Evolutionary conservation across 2,888 invertebrate species (phyloP).

Genomic region (Gryllus longicercus): DNA sequence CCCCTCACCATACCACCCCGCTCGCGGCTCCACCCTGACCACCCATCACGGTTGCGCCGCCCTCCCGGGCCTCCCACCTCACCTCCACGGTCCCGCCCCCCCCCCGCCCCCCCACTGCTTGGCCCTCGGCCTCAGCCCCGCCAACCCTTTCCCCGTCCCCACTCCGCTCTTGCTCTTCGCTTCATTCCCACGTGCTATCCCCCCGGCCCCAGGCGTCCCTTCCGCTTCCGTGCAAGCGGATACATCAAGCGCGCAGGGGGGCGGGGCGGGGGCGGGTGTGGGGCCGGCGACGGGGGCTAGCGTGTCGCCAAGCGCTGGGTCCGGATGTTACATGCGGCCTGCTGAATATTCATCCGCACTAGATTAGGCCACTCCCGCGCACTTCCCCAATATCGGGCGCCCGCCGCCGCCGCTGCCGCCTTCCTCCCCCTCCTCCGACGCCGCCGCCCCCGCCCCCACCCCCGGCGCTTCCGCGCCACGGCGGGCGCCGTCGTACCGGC

Average conservation of each 20-base stretch:
- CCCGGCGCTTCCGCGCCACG: not conserved
- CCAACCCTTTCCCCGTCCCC: not conserved
- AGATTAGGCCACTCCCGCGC: constrained; percentile 7
- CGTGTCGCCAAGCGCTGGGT: not conserved
- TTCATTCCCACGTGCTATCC: no score
- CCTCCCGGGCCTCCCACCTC: no score
- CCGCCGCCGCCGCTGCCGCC: not conserved
- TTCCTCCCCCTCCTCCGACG: not conserved
- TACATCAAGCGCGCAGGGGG: not conserved
- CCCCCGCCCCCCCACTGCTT: not conserved
- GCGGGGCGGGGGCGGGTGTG: not conserved
- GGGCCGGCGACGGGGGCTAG: not conserved
- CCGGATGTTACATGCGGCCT: constrained; percentile 11
- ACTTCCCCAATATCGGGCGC: constrained; percentile 3
- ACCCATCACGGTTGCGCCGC: no score
- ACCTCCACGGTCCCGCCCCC: not conserved
- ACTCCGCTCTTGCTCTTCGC: not conserved
- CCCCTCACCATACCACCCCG: not conserved
- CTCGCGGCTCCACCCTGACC: not conserved
- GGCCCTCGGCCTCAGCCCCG: not conserved
- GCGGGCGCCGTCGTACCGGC: not conserved
- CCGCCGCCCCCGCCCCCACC: not conserved
- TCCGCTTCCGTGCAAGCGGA: constrained; percentile 6
- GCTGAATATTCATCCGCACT: constrained; percentile 17
- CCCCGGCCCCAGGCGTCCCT: not conserved